Evolutionary conservation across 2,113 vertebrate genomes (phyloP).

Genomic region (Cochlearius cochlearius): DNA sequence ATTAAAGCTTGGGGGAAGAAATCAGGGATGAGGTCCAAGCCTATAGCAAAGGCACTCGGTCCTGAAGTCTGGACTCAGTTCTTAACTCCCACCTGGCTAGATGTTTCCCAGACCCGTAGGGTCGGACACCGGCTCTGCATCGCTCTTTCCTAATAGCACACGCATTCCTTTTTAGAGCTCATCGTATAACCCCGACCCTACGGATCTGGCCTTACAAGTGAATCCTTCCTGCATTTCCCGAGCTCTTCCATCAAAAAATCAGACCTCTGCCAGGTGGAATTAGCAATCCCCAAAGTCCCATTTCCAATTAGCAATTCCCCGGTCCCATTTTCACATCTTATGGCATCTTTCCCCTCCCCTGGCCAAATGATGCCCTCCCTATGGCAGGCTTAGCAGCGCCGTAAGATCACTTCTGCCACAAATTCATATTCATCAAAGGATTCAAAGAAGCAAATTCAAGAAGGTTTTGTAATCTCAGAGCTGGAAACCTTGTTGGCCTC

Average conservation of each 20-base stretch:
- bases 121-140: fast-evolving
- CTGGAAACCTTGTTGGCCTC: background rate
- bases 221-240: background rate
- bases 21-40: background rate
- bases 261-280: background rate
- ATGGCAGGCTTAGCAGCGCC: fast-evolving
- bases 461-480: background rate
- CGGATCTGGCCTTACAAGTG: background rate
- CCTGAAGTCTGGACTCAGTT: background rate
- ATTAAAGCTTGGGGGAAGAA: background rate
- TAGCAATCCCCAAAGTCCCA: background rate
- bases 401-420: background rate
- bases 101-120: background rate
- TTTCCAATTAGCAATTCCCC: too few relatives aligned
- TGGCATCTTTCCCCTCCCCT: too few relatives aligned
- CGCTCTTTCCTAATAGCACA: background rate
- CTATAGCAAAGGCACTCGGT: background rate
- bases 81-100: background rate
- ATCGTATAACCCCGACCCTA: fast-evolving
- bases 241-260: background rate
- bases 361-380: background rate
- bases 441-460: background rate
- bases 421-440: background rate
- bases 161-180: background rate
- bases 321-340: background rate